Percentiles rank a stretch among this genome's conserved stretches.
Conservation (phyloP, 2,888 invertebrate species). For the Apamea monoglypha region DNA sequence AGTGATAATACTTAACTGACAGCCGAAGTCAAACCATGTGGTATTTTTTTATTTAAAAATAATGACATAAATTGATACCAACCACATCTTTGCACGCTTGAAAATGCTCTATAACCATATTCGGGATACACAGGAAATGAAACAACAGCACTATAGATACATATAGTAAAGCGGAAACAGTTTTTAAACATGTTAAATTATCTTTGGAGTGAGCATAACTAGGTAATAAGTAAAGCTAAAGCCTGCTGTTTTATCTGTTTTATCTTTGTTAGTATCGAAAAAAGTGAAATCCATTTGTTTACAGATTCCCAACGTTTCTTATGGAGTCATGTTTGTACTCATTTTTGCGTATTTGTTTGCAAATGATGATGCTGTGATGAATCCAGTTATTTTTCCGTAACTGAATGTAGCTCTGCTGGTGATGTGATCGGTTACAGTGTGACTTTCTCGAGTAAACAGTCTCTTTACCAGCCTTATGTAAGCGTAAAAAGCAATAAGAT, state of each 20-base stretch:
- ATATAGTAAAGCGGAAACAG: neutral
- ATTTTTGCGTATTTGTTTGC: conserved; percentile 51
- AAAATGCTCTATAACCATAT: neutral
- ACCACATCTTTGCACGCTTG: no score
- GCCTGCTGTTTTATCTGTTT: conserved; percentile 12
- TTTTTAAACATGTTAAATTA: neutral
- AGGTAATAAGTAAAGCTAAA: conserved; percentile 8
- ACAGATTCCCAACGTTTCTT: conserved; percentile 47
- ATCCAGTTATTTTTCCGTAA: conserved; percentile 41
- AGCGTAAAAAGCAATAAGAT: conserved; percentile 32
- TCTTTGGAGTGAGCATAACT: conserved; percentile 14
- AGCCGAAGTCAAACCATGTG: neutral
- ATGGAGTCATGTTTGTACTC: conserved; percentile 37
- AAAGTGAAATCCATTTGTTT: conserved; percentile 64
- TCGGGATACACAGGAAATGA: neutral
- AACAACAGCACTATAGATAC: neutral
- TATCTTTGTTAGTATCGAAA: conserved; percentile 64
- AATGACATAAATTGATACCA: neutral
- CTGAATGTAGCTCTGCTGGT: conserved; percentile 39
- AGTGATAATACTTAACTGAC: neutral
- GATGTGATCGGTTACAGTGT: conserved; percentile 43
- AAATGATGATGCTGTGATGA: conserved; percentile 44
- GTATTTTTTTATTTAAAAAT: neutral
- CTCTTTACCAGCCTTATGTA: conserved; percentile 37
- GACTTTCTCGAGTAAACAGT: conserved; percentile 42